phyloP scores from a whole-genome alignment of 2,113 vertebrate species.

The Campylomormyrus tamandua region DNA sequence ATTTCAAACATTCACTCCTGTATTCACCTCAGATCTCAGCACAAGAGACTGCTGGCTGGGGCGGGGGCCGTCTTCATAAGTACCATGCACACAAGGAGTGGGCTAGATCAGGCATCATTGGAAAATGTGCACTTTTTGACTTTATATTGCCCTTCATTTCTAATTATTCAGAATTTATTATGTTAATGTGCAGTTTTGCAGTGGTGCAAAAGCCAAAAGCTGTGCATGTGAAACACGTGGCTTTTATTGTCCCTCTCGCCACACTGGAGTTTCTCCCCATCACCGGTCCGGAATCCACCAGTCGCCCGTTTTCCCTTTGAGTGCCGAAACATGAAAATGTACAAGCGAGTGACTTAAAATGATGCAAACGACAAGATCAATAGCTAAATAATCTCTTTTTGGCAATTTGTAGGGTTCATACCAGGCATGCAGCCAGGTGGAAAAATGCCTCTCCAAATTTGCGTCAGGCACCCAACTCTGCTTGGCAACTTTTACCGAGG shows the following conservation, averaged over 20 bases:
- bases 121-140: not conserved
- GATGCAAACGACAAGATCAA: not conserved
- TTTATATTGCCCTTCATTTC: not conserved
- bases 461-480: not conserved
- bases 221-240: not conserved
- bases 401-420: not conserved
- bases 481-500: not conserved
- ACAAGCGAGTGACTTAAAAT: not conserved
- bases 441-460: not conserved
- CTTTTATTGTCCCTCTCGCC: not conserved
- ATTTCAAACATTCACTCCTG: constrained; percentile 14
- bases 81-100: not conserved
- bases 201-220: not conserved
- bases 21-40: constrained; percentile 39
- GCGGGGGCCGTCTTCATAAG: not conserved
- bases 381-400: not conserved
- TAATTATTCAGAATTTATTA: not conserved
- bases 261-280: not conserved
- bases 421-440: not conserved
- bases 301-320: not conserved
- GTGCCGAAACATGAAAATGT: not conserved
- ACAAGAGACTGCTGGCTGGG: not conserved
- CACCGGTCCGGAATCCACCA: not conserved
- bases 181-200: not conserved
- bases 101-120: not conserved